phyloP scores from a whole-genome alignment of 37 sponge, comb jelly and placozoan species.

The Diacarnus erythraeanus region DNA sequence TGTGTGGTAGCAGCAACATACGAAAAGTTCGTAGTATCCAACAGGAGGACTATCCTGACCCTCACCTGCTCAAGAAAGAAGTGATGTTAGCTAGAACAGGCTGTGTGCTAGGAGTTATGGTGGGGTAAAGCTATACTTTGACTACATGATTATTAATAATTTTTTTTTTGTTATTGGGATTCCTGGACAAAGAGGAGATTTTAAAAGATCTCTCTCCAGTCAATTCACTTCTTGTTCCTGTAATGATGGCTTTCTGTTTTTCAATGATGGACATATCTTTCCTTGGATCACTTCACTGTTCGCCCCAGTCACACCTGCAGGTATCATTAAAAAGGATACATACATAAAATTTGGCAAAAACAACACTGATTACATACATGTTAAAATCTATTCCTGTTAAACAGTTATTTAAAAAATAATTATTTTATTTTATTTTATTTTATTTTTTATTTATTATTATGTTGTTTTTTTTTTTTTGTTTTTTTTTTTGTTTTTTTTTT shows the following conservation, averaged over 20 bases:
- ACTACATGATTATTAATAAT: neutral
- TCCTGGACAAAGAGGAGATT: neutral
- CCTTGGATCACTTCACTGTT: conserved; percentile 49
- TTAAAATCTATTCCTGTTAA: too few species aligned
- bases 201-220: too few species aligned
- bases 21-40: conserved; percentile 25
- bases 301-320: conserved; percentile 66
- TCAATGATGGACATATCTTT: conserved; percentile 45
- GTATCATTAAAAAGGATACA: neutral
- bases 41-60: neutral
- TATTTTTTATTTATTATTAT: too few species aligned
- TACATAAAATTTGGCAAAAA: neutral
- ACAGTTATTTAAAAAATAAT: too few species aligned
- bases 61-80: conserved; percentile 11
- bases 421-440: too few species aligned
- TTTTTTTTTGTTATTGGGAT: neutral
- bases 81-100: conserved; percentile 49
- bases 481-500: too few species aligned
- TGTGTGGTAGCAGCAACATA: conserved; percentile 62
- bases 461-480: too few species aligned
- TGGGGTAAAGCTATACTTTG: neutral
- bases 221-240: neutral
- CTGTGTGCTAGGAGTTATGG: neutral
- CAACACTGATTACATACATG: too few species aligned
- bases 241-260: neutral